Evolutionary conservation across 2,113 vertebrate species (phyloP), one percentile per base, ranked within the genome.

Genomic region (Poeciliopsis turrubarensis): DNA sequence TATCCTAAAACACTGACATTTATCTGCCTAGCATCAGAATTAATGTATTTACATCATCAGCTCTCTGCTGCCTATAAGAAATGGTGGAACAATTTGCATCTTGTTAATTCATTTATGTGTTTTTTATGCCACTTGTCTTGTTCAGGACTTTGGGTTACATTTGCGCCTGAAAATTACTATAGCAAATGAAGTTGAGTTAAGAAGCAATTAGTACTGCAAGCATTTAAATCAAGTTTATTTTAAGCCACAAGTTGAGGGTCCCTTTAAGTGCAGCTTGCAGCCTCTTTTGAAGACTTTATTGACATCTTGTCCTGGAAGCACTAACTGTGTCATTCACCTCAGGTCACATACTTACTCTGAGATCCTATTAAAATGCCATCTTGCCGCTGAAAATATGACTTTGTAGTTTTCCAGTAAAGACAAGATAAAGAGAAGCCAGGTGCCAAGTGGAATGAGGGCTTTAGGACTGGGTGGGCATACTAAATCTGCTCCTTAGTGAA

Each of bases 241-340:
- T 27, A 39, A 37, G 26, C 79, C 71, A 60, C n/a, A 79, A 47
- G 26, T 25, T 34, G 14, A 44, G 44, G 81, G 75, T 91, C 86
- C 88, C 13, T 68, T 26, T 7, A 17, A 92, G 87, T 83, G 85
- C 85, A 85, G 79, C 77, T 51, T 31, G 47, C 29, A 51, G 65
- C 78, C 75, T 80, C 75, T 69, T 79, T 70, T 81, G 73, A 75
- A 31, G 72, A 75, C 62, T 70, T 74, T 41, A 60, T 73, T 67
- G 73, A 89, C 88, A 86, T 83, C 14, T 88, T 63, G 91, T 84
- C 89, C 72, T 81, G 76, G 78, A 88, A 80, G 82, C 88, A 89
- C 89, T 92, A 85, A 89, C 73, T 65, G 75, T 75, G 79, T 89
- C 88, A 82, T 57, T 82, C 81, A 75, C 68, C 29, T 60, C 61